Evolutionary conservation across 2,888 invertebrate species (phyloP).

Genomic region (Drosophila imparisetae): DNA sequence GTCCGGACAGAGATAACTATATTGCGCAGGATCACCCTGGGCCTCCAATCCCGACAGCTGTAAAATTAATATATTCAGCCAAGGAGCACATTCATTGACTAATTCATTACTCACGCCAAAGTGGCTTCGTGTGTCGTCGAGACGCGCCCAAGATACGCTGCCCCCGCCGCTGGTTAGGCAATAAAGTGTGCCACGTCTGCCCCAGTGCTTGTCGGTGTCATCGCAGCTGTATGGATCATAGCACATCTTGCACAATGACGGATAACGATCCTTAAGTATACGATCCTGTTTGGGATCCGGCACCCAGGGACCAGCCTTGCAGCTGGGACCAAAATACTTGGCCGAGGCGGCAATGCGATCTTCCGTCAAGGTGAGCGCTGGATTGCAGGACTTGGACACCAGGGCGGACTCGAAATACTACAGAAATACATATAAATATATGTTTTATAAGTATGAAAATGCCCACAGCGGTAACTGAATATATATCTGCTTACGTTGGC

Average conservation of each 20-base stretch:
- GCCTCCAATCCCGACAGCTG: constrained; percentile 83
- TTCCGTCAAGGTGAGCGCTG: constrained; percentile 89
- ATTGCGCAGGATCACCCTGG: constrained; percentile 85
- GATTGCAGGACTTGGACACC: constrained; percentile 90
- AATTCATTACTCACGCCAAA: constrained; percentile 86
- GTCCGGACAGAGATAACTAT: constrained; percentile 91
- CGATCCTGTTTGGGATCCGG: constrained; percentile 88
- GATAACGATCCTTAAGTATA: constrained; percentile 88
- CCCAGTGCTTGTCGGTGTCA: constrained; percentile 91
- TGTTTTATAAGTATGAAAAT: not conserved
- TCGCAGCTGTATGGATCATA: constrained; percentile 87
- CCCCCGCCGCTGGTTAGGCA: constrained; percentile 92
- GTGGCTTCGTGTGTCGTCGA: constrained; percentile 88
- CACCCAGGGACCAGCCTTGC: constrained; percentile 94
- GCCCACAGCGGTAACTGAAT: not conserved
- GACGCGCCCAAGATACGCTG: constrained; percentile 92
- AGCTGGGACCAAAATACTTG: constrained; percentile 91
- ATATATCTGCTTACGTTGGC: constrained; percentile 87
- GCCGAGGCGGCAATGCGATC: constrained; percentile 91
- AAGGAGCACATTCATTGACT: not conserved
- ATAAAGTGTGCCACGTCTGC: constrained; percentile 91
- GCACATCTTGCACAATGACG: constrained; percentile 90
- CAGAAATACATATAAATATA: constrained; percentile 45
- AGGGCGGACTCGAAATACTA: constrained; percentile 91
- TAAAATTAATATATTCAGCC: constrained; percentile 1